Evolutionary conservation across 1,140 invertebrate species (phyloP).

Genomic region (Aphelenchoides avenae): DNA sequence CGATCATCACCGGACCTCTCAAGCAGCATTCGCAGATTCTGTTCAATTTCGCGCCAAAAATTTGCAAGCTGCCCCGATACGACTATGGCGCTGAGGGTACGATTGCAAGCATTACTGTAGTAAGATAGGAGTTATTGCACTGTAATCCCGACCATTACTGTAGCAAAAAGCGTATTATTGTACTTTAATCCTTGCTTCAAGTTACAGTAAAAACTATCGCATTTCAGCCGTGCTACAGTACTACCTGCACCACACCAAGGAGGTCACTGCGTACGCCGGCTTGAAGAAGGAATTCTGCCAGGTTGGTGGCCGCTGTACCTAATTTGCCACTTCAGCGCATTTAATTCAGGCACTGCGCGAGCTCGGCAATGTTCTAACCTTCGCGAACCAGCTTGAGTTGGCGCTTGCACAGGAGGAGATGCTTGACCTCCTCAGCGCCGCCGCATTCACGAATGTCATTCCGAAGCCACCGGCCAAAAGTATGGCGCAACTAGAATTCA

Average conservation of each 20-base stretch:
- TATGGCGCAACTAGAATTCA: conserved; percentile 60
- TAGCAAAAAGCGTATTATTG: background rate
- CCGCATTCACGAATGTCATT: conserved; percentile 97
- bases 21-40: conserved; percentile 80
- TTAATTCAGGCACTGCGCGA: conserved; percentile 49
- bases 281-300: conserved; percentile 94
- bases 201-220: conserved; percentile 59
- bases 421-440: conserved; percentile 89
- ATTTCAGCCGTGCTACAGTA: conserved; percentile 78
- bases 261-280: conserved; percentile 94
- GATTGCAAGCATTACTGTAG: conserved; percentile 17
- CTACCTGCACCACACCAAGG: conserved; percentile 89
- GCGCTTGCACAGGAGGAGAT: conserved; percentile 84
- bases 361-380: conserved; percentile 86
- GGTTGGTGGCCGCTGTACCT: conserved; percentile 61
- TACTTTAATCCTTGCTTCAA: background rate
- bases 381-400: conserved; percentile 91
- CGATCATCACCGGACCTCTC: conserved; percentile 63
- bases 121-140: conserved; percentile 12
- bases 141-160: conserved; percentile 68
- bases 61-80: conserved; percentile 88
- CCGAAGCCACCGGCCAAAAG: conserved; percentile 74
- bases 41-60: conserved; percentile 90
- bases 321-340: background rate
- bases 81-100: conserved; percentile 91